Evolutionary conservation across 2,888 invertebrate genomes (phyloP), one percentile per base, ranked within the genome.

Genomic region (Allacma fusca): DNA sequence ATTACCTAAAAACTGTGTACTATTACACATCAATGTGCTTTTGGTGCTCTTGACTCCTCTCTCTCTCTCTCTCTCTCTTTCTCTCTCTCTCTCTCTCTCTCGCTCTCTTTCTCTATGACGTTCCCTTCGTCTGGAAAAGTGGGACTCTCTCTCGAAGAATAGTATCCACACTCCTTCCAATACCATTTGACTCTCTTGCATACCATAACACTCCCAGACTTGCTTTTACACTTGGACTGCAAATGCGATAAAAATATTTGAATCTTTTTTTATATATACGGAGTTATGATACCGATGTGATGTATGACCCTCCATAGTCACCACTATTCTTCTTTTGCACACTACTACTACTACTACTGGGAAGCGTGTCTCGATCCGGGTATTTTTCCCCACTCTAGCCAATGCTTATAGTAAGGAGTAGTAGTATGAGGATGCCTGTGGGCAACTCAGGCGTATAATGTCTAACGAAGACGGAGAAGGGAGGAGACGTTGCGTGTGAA

Each of bases 1-100:
- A 50, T 50, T 29, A 29, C 24, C 24, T 24, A 65, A 65, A n/a
- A 12, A 13, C 12, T 65, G 65, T 29, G 65, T 65, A 65, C 65
- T n/a, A 65, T 65, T 65, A 65, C 28, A 28, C 28, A 65, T 65
- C 21, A 40, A n/a, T 68, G 40, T 40, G 13, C 68, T 68, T 68
- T 29, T 62, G 24, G n/a, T 16, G n/a, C 57, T 57, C 57, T 57
- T 19, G 57, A 57, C 21, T 57, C 13, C 13, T 57, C 21, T 57
- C 13, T 57, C 5, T 57, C 13, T 16, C 5, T 16, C 13, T 4
- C 57, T 16, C 21, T 57, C 13, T 57, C 5, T 57, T 57, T 16
- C 5, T 16, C 13, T 4, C 57, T 16, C 13, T 16, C 57, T 57
- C n/a, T 57, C 57, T 57, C 57, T 4, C 57, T 57, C 21, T 4